Base-by-base conservation (phyloP, 2,113 vertebrate genomes). In the Glareola pratincola region DNA sequence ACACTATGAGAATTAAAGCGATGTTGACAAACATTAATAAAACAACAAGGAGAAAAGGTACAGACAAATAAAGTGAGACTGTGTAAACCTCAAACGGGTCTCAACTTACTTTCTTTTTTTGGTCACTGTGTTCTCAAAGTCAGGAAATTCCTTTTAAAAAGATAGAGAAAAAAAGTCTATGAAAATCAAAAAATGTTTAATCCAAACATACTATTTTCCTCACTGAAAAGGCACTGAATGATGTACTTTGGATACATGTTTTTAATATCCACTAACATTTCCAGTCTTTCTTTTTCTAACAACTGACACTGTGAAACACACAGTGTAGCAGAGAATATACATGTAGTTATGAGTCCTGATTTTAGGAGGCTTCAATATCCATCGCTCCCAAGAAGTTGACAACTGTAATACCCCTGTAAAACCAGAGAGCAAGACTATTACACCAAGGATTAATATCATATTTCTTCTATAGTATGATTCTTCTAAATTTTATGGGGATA, bases 81-180 rank as follows among this genome's bases (percentile, higher is more conserved):
- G 13, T 53, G 29, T 54, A 93, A 78, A 96, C 80, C 94, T 88
- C 12, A 43, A 83, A 88, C 54, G 50, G 75, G 87, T 94, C 94
- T 95, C 48, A 53, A 98, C 98, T 98, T 98, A 99, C 99, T 98
- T 98, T 98, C 95, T 97, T 89, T 97, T 97, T 96, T 98, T 98
- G 50, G 84, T 68, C 96, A 97, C 93, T 21, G 77, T 72, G 82
- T 91, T 94, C 85, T 97, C 97, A 95, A 96, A 96, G 85, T 98
- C 97, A 92, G 98, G 94, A 96, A 91, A 96, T 82, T 98, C 97
- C 98, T 99, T 74, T 89, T 82, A 96, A 96, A 96, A 95, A 81
- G 88, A 90, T 1, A 94, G 47, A 96, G 62, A 95, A 43, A 92
- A 92, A 82, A 71, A 67, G 34, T 90, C n/a, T 86, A 51, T 91